Percentiles rank a stretch among this genome's conserved stretches.
Conservation (phyloP, 2,888 invertebrate species). For the Chaetoderma sp. region DNA sequence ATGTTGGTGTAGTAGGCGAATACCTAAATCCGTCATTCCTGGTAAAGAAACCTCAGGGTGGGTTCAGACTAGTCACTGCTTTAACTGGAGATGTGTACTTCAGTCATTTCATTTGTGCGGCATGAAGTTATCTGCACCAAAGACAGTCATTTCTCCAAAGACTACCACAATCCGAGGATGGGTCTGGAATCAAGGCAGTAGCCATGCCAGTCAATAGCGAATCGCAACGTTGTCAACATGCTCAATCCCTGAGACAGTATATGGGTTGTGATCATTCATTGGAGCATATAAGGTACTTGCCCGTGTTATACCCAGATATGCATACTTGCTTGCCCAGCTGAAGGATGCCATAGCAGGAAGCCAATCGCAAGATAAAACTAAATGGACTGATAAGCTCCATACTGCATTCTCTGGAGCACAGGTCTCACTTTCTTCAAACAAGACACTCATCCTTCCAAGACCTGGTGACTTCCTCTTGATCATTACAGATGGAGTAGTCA, state of each 20-base stretch:
- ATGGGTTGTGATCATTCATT: constrained; percentile 27
- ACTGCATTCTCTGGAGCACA: constrained; percentile 23
- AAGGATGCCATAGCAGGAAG: constrained; percentile 28
- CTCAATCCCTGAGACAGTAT: constrained; percentile 20
- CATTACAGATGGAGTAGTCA: constrained; percentile 17
- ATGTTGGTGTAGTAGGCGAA: constrained; percentile 32
- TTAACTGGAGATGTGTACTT: too few species aligned
- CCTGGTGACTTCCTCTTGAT: constrained; percentile 24
- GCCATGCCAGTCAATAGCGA: constrained; percentile 26
- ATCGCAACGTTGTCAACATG: constrained; percentile 26
- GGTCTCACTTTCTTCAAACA: constrained; percentile 2
- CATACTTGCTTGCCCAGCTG: constrained; percentile 22
- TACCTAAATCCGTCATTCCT: constrained; percentile 47
- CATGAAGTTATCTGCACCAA: constrained; percentile 23
- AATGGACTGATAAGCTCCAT: constrained; percentile 27
- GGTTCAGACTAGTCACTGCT: constrained; percentile 39
- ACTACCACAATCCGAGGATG: constrained; percentile 26
- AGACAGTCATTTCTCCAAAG: constrained; percentile 23
- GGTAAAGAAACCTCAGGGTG: constrained; percentile 36
- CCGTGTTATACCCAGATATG: constrained; percentile 25
- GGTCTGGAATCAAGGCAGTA: constrained; percentile 31
- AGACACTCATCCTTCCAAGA: constrained; percentile 15
- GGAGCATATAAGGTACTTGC: constrained; percentile 36
- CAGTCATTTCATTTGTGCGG: too few species aligned
- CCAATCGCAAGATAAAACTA: constrained; percentile 27